Conservation (phyloP, 2,797 vertebrate species). For the Sternarchorhynchus goeldii region DNA sequence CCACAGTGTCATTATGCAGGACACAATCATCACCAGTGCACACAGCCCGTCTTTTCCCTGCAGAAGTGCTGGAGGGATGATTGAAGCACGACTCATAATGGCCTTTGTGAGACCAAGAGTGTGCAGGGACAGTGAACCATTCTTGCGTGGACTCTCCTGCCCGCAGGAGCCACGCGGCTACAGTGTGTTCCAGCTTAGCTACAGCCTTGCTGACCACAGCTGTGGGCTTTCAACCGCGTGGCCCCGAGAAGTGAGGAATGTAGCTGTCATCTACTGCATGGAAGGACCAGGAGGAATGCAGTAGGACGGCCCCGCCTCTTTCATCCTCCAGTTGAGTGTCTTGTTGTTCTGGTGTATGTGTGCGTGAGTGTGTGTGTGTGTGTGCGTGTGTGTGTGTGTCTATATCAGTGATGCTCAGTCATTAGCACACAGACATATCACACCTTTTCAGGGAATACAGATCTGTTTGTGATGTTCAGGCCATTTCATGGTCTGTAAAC, state of each 20-base stretch:
- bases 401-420: neutral
- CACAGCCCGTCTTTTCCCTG: too few species aligned
- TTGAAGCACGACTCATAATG: slow-evolving; percentile 20
- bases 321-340: slow-evolving; percentile 25
- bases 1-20: slow-evolving; percentile 20
- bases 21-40: slow-evolving; percentile 24
- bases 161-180: neutral
- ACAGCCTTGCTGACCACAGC: neutral
- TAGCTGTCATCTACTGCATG: too few species aligned
- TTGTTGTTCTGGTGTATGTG: neutral
- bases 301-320: neutral
- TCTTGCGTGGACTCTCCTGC: neutral
- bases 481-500: slow-evolving; percentile 32
- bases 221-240: slow-evolving; percentile 2
- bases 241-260: slow-evolving; percentile 12
- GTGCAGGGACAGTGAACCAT: slow-evolving; percentile 7
- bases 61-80: neutral
- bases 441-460: slow-evolving; percentile 2
- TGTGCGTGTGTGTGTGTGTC: slow-evolving; percentile 1
- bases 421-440: slow-evolving; percentile 27
- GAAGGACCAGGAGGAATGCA: too few species aligned
- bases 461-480: slow-evolving; percentile 45
- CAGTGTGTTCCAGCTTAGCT: slow-evolving; percentile 21
- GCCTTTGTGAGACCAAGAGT: slow-evolving; percentile 15
- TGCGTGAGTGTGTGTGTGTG: neutral